A percentile compares a stretch with the other conserved stretches of the same genome.
Conservation (phyloP, 2,888 invertebrate genomes). For the Drosophila lutescens region DNA sequence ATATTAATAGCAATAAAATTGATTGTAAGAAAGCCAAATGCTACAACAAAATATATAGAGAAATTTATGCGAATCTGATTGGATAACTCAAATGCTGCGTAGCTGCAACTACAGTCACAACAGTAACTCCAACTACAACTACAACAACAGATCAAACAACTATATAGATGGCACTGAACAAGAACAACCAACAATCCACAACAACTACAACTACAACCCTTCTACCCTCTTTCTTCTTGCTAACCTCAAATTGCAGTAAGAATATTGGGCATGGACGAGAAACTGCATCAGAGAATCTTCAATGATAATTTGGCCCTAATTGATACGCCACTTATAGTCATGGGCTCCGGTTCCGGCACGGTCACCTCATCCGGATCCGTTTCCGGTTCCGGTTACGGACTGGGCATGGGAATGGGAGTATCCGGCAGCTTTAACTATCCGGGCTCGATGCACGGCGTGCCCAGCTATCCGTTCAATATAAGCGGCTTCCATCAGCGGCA, state of each 20-base stretch:
- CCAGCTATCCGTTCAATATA: conserved; percentile 84
- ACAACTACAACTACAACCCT: conserved; percentile 72
- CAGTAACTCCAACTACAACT: conserved; percentile 29
- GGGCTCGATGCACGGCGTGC: conserved; percentile 79
- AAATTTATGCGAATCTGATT: conserved; percentile 56
- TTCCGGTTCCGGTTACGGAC: conserved; percentile 16
- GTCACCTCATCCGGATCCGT: conserved; percentile 39
- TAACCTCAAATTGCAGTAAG: conserved; percentile 84
- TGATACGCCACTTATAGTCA: conserved; percentile 84
- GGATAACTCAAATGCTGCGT: conserved; percentile 58
- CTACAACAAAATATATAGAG: conserved; percentile 26
- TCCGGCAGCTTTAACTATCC: conserved; percentile 80
- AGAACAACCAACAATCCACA: conserved; percentile 42
- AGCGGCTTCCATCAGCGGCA: conserved; percentile 84
- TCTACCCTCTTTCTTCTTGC: conserved; percentile 80
- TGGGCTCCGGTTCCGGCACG: conserved; percentile 52
- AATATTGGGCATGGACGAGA: conserved; percentile 85
- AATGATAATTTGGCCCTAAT: conserved; percentile 84
- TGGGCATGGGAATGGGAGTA: conserved; percentile 30
- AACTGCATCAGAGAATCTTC: conserved; percentile 84
- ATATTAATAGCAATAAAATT: conserved; percentile 35
- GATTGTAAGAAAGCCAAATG: conserved; percentile 38
- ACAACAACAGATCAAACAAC: conserved; percentile 43
- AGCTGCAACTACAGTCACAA: conserved; percentile 48
- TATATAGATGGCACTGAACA: conserved; percentile 45